Percentiles rank a stretch among this genome's conserved stretches.
Evolutionary conservation across 64 coral and sea anemone species (phyloP).

Genomic region (Stichodactyla helianthus): DNA sequence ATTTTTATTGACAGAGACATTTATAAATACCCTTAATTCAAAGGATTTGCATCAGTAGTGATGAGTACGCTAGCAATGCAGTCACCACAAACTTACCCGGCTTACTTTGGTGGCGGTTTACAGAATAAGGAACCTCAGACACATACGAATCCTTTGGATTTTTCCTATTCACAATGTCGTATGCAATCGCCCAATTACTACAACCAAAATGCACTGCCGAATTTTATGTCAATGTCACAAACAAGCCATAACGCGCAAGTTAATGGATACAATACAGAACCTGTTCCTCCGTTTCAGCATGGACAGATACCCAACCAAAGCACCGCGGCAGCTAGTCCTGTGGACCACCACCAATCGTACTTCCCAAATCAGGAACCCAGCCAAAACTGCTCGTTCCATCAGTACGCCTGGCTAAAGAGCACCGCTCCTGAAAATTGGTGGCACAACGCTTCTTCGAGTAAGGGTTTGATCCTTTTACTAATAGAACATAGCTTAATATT

Average conservation of each 20-base stretch:
- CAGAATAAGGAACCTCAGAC: conserved; percentile 51
- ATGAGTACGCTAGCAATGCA: conserved; percentile 90
- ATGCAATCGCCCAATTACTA: conserved; percentile 99
- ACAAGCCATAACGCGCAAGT: conserved; percentile 74
- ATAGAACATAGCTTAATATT: neutral
- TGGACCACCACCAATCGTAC: conserved; percentile 66
- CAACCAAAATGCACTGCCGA: conserved; percentile 76
- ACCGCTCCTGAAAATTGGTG: conserved; percentile 80
- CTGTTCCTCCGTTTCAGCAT: conserved; percentile 60
- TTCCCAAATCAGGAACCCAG: conserved; percentile 78
- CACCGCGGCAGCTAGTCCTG: conserved; percentile 42
- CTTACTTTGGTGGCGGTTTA: conserved; percentile 55
- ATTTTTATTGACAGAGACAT: conserved; percentile 80
- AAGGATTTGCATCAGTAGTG: conserved; percentile 65
- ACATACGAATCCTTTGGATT: conserved; percentile 81
- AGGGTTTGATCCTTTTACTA: conserved; percentile 14
- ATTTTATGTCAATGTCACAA: conserved; percentile 86
- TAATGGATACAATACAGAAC: conserved; percentile 88
- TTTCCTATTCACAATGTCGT: conserved; percentile 90
- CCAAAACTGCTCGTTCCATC: conserved; percentile 93
- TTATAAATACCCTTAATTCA: conserved; percentile 94
- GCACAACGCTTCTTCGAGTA: conserved; percentile 89
- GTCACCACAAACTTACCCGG: conserved; percentile 83
- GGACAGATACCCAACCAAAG: conserved; percentile 59
- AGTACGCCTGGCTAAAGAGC: conserved; percentile 97